Conservation (phyloP, 2,888 invertebrate genomes). For the Agrypnus murinus region DNA sequence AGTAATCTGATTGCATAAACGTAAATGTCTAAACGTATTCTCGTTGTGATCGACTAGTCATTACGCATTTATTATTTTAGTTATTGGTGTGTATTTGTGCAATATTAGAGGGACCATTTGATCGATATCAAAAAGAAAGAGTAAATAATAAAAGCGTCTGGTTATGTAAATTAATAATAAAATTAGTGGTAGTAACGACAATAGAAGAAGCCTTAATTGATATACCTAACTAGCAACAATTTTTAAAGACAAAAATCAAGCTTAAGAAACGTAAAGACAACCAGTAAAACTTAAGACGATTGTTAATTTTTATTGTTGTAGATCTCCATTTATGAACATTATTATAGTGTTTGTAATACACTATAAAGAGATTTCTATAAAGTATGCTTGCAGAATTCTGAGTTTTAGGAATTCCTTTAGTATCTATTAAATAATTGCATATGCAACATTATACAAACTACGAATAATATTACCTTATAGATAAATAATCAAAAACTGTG, state of each 20-base stretch:
- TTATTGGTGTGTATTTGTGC: constrained; percentile 4
- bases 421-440: not conserved
- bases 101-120: constrained; percentile 45
- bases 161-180: constrained; percentile 26
- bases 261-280: constrained; percentile 28
- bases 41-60: constrained; percentile 21
- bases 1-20: too few relatives aligned
- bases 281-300: not conserved
- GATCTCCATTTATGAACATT: constrained; percentile 12
- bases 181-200: constrained; percentile 45
- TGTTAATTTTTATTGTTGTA: constrained; percentile 2
- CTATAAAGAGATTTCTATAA: not conserved
- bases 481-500: too few relatives aligned
- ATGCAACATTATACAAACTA: not conserved
- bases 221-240: constrained; percentile 32
- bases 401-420: constrained; percentile 11
- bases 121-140: constrained; percentile 18
- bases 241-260: constrained; percentile 4
- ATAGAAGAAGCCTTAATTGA: constrained; percentile 48
- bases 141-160: not conserved
- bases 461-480: not conserved
- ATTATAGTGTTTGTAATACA: not conserved
- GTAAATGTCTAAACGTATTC: too few relatives aligned
- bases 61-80: constrained; percentile 3
- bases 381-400: constrained; percentile 22